Evolutionary conservation across 2,888 invertebrate genomes (phyloP).

Genomic region (Chalcis sispes): DNA sequence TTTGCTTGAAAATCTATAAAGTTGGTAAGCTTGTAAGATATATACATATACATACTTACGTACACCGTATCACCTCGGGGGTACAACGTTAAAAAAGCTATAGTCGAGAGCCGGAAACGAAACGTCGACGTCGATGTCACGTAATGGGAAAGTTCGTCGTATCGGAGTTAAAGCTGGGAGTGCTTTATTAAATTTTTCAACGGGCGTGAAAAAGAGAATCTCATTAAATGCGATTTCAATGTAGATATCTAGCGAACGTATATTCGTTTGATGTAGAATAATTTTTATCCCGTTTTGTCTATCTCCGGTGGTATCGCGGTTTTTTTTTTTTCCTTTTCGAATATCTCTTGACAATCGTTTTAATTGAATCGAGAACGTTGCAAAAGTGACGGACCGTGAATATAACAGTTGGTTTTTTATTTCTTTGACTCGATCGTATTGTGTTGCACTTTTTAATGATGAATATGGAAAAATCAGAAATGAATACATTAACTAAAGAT

Average conservation of each 20-base stretch:
- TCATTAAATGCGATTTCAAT: conserved; percentile 13
- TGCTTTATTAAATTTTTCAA: neutral
- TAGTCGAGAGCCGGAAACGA: conserved; percentile 36
- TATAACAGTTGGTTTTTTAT: neutral
- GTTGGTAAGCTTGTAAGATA: neutral
- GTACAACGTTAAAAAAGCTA: conserved; percentile 36
- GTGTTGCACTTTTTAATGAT: too few relatives aligned
- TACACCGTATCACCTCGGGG: neutral
- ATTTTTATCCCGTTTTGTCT: neutral
- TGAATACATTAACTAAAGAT: too few relatives aligned
- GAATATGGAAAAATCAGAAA: too few relatives aligned
- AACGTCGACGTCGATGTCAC: conserved; percentile 8
- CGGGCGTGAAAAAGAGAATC: neutral
- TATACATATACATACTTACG: neutral
- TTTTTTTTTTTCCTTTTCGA: neutral
- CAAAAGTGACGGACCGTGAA: conserved; percentile 30
- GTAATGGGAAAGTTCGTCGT: conserved; percentile 42
- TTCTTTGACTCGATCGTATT: too few relatives aligned
- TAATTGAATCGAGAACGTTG: neutral
- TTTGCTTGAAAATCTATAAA: conserved; percentile 35
- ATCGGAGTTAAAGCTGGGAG: too few relatives aligned
- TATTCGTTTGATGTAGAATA: neutral
- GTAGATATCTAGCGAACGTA: neutral
- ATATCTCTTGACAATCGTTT: neutral
- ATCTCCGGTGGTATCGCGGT: neutral